Evolutionary conservation across 2,797 vertebrate species (phyloP).

Genomic region (Lophotriccus pileatus): DNA sequence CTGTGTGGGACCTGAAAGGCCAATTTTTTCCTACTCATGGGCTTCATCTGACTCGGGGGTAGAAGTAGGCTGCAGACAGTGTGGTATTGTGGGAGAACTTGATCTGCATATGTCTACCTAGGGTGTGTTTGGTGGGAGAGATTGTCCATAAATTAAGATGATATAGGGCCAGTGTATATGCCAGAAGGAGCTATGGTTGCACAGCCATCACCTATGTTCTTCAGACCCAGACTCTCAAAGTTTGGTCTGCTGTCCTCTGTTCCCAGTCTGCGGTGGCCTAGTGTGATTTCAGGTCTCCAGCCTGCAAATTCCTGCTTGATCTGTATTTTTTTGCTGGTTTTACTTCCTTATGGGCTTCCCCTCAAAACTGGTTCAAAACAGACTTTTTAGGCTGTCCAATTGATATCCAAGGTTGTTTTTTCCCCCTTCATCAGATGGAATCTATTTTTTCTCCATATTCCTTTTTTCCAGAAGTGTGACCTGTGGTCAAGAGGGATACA

Average conservation of each 20-base stretch:
- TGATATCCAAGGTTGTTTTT: neutral
- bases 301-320: neutral
- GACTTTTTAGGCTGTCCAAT: neutral
- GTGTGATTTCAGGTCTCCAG: neutral
- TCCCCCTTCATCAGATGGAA: neutral
- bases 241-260: neutral
- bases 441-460: neutral
- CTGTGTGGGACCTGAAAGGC: neutral
- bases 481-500: neutral
- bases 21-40: neutral
- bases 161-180: neutral
- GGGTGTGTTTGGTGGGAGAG: neutral
- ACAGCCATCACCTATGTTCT: neutral
- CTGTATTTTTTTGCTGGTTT: neutral
- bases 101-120: neutral
- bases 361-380: neutral
- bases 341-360: neutral
- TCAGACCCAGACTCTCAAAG: neutral
- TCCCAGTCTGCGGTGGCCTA: neutral
- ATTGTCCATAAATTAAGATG: neutral
- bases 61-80: neutral
- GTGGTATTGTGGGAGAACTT: neutral
- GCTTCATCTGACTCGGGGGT: neutral
- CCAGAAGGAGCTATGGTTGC: neutral
- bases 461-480: neutral